Evolutionary conservation across 2,113 vertebrate species (phyloP).

Genomic region (Nothocercus nigrocapillus): DNA sequence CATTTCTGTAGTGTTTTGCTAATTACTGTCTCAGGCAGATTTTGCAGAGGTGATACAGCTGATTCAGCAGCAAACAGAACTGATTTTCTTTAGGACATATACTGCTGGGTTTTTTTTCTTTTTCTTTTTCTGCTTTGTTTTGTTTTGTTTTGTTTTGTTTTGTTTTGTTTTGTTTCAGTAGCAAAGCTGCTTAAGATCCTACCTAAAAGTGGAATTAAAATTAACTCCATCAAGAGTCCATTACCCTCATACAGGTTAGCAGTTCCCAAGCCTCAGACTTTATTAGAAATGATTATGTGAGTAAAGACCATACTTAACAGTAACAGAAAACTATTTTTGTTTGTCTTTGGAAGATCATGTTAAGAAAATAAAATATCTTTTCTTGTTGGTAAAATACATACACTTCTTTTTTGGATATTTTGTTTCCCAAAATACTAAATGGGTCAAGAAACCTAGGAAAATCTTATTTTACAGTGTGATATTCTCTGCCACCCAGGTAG

Average conservation of each 20-base stretch:
- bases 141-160: too few species aligned
- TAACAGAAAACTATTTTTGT: background rate
- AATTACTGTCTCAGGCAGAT: background rate
- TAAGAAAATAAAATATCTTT: too few species aligned
- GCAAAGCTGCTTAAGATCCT: slow-evolving; percentile 40
- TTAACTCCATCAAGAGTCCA: background rate
- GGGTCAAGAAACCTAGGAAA: background rate
- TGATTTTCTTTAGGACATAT: slow-evolving; percentile 13
- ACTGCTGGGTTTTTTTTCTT: background rate
- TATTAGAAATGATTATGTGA: background rate
- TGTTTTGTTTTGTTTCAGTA: background rate
- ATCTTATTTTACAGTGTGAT: background rate
- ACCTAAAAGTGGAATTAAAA: background rate
- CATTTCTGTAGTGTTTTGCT: background rate
- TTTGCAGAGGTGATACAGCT: background rate
- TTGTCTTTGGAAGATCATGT: background rate
- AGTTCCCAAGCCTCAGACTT: background rate
- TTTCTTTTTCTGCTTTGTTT: too few species aligned
- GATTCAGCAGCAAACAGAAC: slow-evolving; percentile 38
- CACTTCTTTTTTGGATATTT: background rate
- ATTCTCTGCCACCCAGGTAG: background rate
- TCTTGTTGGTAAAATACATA: too few species aligned
- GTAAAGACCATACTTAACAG: background rate
- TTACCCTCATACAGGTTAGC: background rate
- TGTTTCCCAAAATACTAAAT: background rate